phyloP scores from a whole-genome alignment of 2,113 vertebrate species.

The Smithornis capensis region DNA sequence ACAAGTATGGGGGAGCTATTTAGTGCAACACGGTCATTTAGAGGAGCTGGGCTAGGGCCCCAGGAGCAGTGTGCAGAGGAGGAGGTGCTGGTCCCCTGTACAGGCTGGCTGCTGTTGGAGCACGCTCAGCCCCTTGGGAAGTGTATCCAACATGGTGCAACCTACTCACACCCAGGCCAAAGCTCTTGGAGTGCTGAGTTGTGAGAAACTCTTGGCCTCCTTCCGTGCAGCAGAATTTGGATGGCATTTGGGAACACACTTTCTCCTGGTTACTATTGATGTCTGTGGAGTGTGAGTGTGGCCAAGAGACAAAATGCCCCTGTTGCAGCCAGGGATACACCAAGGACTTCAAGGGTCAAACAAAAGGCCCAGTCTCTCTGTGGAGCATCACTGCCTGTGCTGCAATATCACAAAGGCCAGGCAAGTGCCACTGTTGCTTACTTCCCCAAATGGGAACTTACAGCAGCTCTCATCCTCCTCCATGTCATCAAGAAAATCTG shows the following conservation, averaged over 20 bases:
- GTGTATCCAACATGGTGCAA: background rate
- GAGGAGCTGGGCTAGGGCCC: background rate
- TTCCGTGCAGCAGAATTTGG: background rate
- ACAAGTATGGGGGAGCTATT: background rate
- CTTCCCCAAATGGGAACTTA: background rate
- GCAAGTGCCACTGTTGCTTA: background rate
- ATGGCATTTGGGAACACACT: background rate
- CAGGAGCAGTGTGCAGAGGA: background rate
- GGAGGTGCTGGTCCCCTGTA: background rate
- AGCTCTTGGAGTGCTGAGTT: rapidly evolving
- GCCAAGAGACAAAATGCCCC: background rate
- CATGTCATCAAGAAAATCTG: background rate
- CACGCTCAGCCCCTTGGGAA: background rate
- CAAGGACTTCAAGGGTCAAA: background rate
- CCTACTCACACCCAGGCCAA: background rate
- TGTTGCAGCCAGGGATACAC: background rate
- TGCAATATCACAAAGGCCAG: background rate
- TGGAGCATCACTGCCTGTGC: background rate
- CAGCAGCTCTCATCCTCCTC: background rate
- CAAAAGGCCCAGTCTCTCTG: background rate
- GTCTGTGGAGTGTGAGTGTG: background rate
- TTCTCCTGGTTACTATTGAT: background rate
- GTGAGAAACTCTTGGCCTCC: background rate
- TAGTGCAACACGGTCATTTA: background rate
- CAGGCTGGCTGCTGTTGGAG: background rate